Conservation (phyloP, 2,888 invertebrate species). For the Ormyrus rosae region DNA sequence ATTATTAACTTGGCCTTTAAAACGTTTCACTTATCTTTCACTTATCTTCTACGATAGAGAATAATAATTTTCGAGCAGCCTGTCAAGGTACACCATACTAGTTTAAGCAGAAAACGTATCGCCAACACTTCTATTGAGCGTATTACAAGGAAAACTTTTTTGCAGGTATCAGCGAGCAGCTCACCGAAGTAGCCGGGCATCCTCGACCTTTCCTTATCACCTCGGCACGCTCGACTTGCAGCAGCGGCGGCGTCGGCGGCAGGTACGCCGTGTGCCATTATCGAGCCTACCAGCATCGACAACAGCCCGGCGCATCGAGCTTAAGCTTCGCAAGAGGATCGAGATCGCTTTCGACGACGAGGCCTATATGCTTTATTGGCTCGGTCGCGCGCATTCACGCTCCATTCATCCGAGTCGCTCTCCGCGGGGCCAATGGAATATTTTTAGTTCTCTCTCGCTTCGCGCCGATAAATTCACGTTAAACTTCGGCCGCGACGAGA, state of each 20-base stretch:
- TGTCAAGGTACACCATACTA: no score
- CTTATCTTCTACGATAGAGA: no score
- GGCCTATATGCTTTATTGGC: constrained; percentile 37
- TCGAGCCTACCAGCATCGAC: background rate
- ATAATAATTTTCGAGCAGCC: no score
- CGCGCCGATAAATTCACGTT: constrained; percentile 68
- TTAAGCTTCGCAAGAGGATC: background rate
- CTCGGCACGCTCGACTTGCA: background rate
- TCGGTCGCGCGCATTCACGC: constrained; percentile 55
- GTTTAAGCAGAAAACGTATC: no score
- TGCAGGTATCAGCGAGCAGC: background rate
- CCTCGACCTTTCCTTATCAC: constrained; percentile 7
- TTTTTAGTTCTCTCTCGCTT: constrained; percentile 62
- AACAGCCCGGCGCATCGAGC: background rate
- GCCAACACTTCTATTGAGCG: no score
- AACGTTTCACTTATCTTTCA: no score
- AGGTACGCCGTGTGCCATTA: constrained; percentile 32
- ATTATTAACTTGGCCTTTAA: no score
- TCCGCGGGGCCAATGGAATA: constrained; percentile 64
- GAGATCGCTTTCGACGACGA: background rate
- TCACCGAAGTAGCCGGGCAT: constrained; percentile 7
- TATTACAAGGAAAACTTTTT: background rate
- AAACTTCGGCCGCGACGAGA: constrained; percentile 60
- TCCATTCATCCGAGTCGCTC: constrained; percentile 63
- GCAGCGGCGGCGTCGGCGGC: constrained; percentile 2